phyloP scores from a whole-genome alignment of 2,888 invertebrate genomes.

The Idaea dimidiata region DNA sequence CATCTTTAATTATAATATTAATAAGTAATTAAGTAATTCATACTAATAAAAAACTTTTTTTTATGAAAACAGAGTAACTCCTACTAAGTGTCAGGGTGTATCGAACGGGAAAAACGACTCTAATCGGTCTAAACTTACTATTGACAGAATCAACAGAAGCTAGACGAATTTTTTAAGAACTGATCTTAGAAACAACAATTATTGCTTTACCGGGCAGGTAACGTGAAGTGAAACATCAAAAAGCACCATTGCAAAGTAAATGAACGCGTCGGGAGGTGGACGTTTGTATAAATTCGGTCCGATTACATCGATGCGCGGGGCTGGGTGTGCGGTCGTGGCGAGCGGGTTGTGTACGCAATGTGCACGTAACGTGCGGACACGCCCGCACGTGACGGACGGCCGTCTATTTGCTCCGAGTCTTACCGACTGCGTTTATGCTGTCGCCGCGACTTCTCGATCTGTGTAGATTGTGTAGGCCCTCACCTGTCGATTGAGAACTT shows the following conservation, averaged over 20 bases:
- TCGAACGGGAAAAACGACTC: constrained; percentile 19
- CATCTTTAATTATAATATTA: constrained; percentile 19
- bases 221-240: constrained; percentile 42
- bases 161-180: constrained; percentile 49
- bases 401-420: constrained; percentile 71
- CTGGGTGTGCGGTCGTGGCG: constrained; percentile 30
- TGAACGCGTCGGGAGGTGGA: constrained; percentile 38
- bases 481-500: constrained; percentile 67
- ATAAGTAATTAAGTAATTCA: constrained; percentile 23
- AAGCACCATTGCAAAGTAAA: constrained; percentile 74
- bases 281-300: constrained; percentile 64
- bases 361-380: constrained; percentile 19
- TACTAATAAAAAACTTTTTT: constrained; percentile 15
- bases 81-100: constrained; percentile 29
- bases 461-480: constrained; percentile 85
- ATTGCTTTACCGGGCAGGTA: constrained; percentile 46
- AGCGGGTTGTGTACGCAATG: constrained; percentile 38
- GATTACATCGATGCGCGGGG: constrained; percentile 45
- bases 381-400: constrained; percentile 18
- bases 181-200: constrained; percentile 37
- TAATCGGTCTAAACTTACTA: constrained; percentile 36
- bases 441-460: constrained; percentile 91
- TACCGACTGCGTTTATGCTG: constrained; percentile 87
- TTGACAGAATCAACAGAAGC: constrained; percentile 53
- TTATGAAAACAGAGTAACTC: constrained; percentile 27